Conservation (phyloP, 1,140 invertebrate genomes). For the Drosophila trapezifrons region DNA sequence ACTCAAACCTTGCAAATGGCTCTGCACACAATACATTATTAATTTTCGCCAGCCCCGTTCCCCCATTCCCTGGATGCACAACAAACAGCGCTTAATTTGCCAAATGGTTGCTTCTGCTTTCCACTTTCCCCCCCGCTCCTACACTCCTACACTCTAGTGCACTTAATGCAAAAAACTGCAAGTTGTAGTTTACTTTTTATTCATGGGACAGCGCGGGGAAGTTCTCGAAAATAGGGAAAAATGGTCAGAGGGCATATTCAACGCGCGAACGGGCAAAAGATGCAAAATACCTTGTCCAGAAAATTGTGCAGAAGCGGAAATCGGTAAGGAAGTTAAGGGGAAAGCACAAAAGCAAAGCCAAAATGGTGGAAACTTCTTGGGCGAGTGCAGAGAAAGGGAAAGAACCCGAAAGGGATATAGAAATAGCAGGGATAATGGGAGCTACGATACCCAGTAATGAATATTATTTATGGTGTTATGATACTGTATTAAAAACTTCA, state of each 20-base stretch:
- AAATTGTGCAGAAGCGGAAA: constrained; percentile 58
- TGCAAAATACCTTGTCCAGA: constrained; percentile 75
- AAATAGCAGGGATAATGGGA: constrained; percentile 10
- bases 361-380: constrained; percentile 41
- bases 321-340: constrained; percentile 38
- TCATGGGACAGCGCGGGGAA: constrained; percentile 21
- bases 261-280: constrained; percentile 68
- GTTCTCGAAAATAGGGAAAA: constrained; percentile 3
- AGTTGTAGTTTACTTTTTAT: constrained; percentile 65
- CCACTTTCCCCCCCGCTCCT: constrained; percentile 3
- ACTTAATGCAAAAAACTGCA: constrained; percentile 45
- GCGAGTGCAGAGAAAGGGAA: neutral
- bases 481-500: too few species aligned
- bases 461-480: too few species aligned
- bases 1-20: constrained; percentile 64
- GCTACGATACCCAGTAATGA: neutral
- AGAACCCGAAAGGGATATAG: neutral
- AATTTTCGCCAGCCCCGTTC: constrained; percentile 48
- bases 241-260: constrained; percentile 58
- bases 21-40: constrained; percentile 80
- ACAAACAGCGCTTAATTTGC: constrained; percentile 79
- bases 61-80: constrained; percentile 50
- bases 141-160: neutral
- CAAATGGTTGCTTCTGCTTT: constrained; percentile 64
- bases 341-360: constrained; percentile 62